Evolutionary conservation across 2,888 invertebrate genomes (phyloP).

Genomic region (Dicyrtoma fusca): DNA sequence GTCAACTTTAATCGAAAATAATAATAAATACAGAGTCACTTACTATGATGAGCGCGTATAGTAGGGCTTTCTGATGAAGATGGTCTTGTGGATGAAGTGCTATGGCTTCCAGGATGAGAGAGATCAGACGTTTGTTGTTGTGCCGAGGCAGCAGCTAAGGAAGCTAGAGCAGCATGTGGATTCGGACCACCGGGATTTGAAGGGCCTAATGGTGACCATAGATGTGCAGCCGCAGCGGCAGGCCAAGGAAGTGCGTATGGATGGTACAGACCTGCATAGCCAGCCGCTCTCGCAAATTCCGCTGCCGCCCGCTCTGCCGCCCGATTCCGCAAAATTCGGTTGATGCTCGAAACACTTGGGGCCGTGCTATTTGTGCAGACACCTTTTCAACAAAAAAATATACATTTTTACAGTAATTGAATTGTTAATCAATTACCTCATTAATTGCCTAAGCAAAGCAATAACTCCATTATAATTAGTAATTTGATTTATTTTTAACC

Average conservation of each 20-base stretch:
- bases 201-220: conserved; percentile 64
- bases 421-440: too few species aligned
- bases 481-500: too few species aligned
- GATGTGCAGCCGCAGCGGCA: conserved; percentile 59
- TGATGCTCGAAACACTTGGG: conserved; percentile 95
- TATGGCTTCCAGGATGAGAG: conserved; percentile 56
- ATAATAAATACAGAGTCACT: conserved; percentile 21
- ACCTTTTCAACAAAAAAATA: too few species aligned
- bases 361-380: conserved; percentile 94
- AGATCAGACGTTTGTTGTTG: conserved; percentile 60
- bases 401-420: too few species aligned
- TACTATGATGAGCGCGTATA: conserved; percentile 53
- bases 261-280: conserved; percentile 82
- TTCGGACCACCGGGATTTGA: conserved; percentile 33
- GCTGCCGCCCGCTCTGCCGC: conserved; percentile 96
- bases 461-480: too few species aligned
- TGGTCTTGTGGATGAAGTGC: conserved; percentile 55
- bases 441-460: too few species aligned
- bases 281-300: conserved; percentile 90
- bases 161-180: conserved; percentile 50
- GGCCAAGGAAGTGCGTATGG: conserved; percentile 67
- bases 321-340: conserved; percentile 90
- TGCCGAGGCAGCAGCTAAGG: conserved; percentile 46
- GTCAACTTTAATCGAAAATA: too few species aligned
- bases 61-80: conserved; percentile 56